Evolutionary conservation across 2,113 vertebrate genomes (phyloP).

Genomic region (Ptyas mucosa): DNA sequence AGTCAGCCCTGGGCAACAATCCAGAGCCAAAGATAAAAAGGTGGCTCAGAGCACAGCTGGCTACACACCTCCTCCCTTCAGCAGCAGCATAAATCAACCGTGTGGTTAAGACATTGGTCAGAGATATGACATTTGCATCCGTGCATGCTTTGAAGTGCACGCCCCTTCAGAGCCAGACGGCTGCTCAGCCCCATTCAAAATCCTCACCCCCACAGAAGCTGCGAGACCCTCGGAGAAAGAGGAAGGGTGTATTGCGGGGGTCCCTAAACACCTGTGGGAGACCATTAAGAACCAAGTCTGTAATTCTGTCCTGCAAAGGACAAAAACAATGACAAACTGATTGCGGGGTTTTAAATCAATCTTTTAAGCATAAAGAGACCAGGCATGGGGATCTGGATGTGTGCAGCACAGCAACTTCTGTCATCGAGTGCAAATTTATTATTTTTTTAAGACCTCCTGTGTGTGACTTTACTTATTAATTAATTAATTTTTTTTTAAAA

Average conservation of each 20-base stretch:
- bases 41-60: not conserved
- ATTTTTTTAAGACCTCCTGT: no score
- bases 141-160: not conserved
- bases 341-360: not conserved
- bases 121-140: not conserved
- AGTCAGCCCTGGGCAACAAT: not conserved
- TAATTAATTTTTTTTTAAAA: no score
- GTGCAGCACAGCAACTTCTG: not conserved
- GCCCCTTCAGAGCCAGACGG: not conserved
- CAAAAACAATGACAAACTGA: not conserved
- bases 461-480: not conserved
- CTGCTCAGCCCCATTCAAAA: not conserved
- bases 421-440: not conserved
- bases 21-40: not conserved
- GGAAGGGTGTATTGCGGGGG: not conserved
- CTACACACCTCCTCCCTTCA: not conserved
- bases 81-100: not conserved
- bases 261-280: not conserved
- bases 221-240: not conserved
- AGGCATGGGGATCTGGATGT: not conserved
- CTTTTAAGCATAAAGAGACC: not conserved
- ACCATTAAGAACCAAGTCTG: not conserved
- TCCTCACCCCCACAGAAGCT: not conserved
- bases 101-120: not conserved
- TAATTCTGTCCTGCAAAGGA: not conserved